phyloP scores from a whole-genome alignment of 2,888 invertebrate genomes.

The Drosophila bunnanda region DNA sequence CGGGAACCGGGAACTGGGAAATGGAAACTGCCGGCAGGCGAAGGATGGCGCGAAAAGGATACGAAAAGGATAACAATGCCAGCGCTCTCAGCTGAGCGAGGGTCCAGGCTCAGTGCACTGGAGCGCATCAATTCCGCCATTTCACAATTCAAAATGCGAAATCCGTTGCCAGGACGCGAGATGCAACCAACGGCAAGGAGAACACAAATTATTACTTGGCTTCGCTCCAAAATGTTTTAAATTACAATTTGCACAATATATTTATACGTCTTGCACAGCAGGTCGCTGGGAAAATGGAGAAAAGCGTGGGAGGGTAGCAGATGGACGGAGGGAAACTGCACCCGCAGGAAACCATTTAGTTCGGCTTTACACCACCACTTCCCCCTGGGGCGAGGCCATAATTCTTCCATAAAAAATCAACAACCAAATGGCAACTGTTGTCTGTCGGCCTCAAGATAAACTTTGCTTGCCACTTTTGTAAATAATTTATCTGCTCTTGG shows the following conservation, averaged over 20 bases:
- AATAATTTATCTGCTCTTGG: slow-evolving; percentile 29
- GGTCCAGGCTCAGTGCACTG: slow-evolving; percentile 53
- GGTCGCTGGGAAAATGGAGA: slow-evolving; percentile 11
- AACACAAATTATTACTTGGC: slow-evolving; percentile 80
- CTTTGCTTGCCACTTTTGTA: slow-evolving; percentile 35
- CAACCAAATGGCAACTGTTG: slow-evolving; percentile 51
- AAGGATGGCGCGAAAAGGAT: slow-evolving; percentile 39
- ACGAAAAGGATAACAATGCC: slow-evolving; percentile 64
- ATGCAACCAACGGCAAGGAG: slow-evolving; percentile 50
- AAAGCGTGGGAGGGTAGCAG: background rate
- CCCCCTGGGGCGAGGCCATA: slow-evolving; percentile 36
- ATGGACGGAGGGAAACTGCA: slow-evolving; percentile 25
- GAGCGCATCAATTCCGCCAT: slow-evolving; percentile 73
- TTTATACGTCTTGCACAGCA: slow-evolving; percentile 38
- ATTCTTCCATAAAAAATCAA: slow-evolving; percentile 62
- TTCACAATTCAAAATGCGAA: slow-evolving; percentile 60
- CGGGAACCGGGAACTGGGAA: slow-evolving; percentile 14
- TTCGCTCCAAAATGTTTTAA: slow-evolving; percentile 76
- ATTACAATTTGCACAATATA: slow-evolving; percentile 73
- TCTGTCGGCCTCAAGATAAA: slow-evolving; percentile 46
- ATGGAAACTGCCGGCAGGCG: slow-evolving; percentile 10
- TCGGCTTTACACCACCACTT: slow-evolving; percentile 27
- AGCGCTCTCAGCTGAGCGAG: slow-evolving; percentile 36
- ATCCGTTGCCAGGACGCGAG: slow-evolving; percentile 59
- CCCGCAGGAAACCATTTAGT: slow-evolving; percentile 60